phyloP scores from a whole-genome alignment of 2,797 vertebrate genomes.

The Galagoides demidoff region DNA sequence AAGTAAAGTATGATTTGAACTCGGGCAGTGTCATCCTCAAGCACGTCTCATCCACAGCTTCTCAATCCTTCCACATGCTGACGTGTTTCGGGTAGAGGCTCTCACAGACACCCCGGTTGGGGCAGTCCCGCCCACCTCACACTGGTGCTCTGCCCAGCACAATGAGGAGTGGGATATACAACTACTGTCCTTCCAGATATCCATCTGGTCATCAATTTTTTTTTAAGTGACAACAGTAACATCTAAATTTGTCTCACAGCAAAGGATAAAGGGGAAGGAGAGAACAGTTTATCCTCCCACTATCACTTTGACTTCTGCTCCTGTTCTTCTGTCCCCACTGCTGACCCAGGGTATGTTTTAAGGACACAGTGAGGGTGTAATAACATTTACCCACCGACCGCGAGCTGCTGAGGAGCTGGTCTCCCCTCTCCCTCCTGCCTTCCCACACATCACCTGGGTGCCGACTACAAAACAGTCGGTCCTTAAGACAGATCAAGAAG shows the following conservation, averaged over 20 bases:
- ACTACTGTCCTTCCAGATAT: background rate
- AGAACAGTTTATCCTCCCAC: background rate
- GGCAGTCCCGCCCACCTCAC: background rate
- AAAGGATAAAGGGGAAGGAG: background rate
- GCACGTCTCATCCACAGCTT: background rate
- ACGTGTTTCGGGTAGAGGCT: background rate
- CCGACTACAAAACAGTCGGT: background rate
- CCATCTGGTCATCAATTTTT: too few relatives aligned
- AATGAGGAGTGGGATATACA: fast-evolving
- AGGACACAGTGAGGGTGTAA: background rate
- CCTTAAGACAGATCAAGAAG: background rate
- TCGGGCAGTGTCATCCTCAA: background rate
- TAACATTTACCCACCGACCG: background rate
- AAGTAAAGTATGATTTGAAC: background rate
- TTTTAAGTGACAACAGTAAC: background rate
- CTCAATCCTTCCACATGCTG: background rate
- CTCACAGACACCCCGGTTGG: background rate
- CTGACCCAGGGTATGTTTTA: background rate
- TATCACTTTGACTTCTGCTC: background rate
- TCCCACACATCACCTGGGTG: background rate
- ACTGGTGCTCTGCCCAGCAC: background rate
- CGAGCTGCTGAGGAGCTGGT: background rate
- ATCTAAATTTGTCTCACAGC: background rate
- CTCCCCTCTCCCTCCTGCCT: background rate
- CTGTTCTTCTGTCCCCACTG: background rate